Base-by-base conservation (phyloP, 2,113 vertebrate species). In the Choloepus hoffmanni region DNA sequence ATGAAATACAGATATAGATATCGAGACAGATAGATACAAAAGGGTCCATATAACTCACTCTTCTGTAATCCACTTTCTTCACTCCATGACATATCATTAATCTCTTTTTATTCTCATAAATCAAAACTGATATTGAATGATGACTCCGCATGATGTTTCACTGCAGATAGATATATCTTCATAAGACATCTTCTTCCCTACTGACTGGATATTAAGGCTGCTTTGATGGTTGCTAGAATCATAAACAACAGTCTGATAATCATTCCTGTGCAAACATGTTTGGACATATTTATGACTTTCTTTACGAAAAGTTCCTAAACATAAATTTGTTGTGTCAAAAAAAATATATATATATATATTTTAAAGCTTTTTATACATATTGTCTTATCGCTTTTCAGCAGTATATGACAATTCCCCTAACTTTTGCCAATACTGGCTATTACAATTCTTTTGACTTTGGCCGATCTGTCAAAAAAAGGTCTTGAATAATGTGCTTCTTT, bases 401-500 rank as follows among this genome's bases (percentile, higher is more conserved):
- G 11, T 36, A 24, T 24, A 4, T 70, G 30, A 94, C 26, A 92
- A 83, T 63, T 45, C 43, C 14, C 10, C 16, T 62, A 55, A 55
- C 33, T 60, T 90, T 70, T 65, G 6, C 55, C 85, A 65, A 18
- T 9, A 0, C 45, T 87, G 13, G 10, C 26, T n/a, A 68, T 84
- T 78, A 28, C 16, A 83, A 12, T 90, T 85, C 40, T 84, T 93
- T 74, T 65, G 8, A 76, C 36, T 60, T 85, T 79, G 90, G 9
- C 19, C 87, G 55, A 2, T 45, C 33, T 72, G 5, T 86, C 21
- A 53, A 50, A 84, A 43, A 91, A 89, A 7, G 36, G 9, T 28
- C 13, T 90, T 86, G 4, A 48, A 86, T 53, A 14, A 85, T 86
- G 85, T 92, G 6, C 23, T 62, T 73, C 85, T 91, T 74, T 90